Base-by-base conservation (phyloP, 2,797 vertebrate genomes). In the Podarcis lilfordi region DNA sequence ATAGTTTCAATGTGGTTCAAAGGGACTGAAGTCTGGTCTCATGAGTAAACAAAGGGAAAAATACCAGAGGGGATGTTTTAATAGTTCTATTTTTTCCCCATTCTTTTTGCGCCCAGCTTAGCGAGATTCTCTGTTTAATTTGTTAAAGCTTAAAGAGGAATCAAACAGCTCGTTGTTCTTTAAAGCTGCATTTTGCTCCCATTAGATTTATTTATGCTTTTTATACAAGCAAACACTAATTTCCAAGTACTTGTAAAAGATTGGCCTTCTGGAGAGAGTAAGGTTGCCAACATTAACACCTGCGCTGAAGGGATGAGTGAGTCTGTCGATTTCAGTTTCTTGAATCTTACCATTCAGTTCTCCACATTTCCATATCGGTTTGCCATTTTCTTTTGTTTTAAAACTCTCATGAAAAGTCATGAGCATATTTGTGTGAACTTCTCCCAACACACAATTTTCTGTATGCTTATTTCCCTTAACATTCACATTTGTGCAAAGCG, bases 1-100 rank as follows among this genome's bases (percentile, higher is more conserved):
- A 96, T 93, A 96, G 95, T 91, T 92, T 92, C 74, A 2, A 59
- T 88, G 88, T 5, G 0, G 93, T 91, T 89, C 9, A 45, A 79
- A 96, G 93, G 87, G 92, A 79, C 72, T 84, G 88, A 86, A 94
- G 95, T 92, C 94, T 95, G 90, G 86, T 94, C 95, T 94, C 93
- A 91, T 85, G 95, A 96, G 95, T 94, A 96, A 96, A 96, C 89
- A 96, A 95, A 96, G 95, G 93, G 92, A 15, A 94, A 95, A 94
- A 94, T 95, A 94, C 92, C 93, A 93, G 83, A 92, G 89, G 88
- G 91, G 94, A 95, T 94, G 93, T 96, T 95, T 96, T 94, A 96
- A 95, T 95, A 95, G 86, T 71, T 82, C 74, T 76, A 8, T 2
- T 95, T 84, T 87, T 93, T 0, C 0, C 45, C 50, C 50, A 13